These are phyloP conservation scores for Choristoneura rosaceana DNA, from an alignment of 2,888 invertebrate species.

Conservation along the genomic window DNA sequence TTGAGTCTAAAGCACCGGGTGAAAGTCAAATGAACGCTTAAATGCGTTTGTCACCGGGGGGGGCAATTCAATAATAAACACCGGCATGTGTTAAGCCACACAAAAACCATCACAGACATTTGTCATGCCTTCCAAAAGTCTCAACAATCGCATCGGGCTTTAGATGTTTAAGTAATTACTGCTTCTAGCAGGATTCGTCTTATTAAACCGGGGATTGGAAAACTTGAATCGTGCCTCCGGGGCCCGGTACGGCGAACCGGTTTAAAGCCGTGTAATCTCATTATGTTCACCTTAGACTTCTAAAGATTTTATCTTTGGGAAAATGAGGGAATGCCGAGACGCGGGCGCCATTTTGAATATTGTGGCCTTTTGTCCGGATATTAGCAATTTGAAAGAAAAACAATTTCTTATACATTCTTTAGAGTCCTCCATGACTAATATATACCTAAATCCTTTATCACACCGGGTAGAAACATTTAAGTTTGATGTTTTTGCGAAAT, in stretches of 20 bases:
- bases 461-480: no score
- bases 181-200: constrained; percentile 13
- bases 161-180: constrained; percentile 25
- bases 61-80: no score
- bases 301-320: constrained; percentile 20
- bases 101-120: background rate
- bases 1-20: no score
- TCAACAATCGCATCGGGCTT: background rate
- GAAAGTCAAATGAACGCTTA: no score
- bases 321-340: background rate
- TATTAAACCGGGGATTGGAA: constrained; percentile 35
- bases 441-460: no score
- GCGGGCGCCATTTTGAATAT: background rate
- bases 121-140: background rate
- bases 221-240: constrained; percentile 31
- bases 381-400: no score
- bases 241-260: constrained; percentile 6
- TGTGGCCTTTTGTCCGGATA: no score
- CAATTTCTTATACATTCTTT: no score
- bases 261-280: constrained; percentile 29
- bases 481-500: no score
- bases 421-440: no score
- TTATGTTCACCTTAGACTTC: constrained; percentile 23
- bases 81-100: no score
- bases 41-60: no score